Percentiles rank a stretch among this genome's conserved stretches.
These are phyloP conservation scores for Mesorhabditis spiculigera DNA, from an alignment of 2,888 invertebrate genomes.

Conservation along the genomic window DNA sequence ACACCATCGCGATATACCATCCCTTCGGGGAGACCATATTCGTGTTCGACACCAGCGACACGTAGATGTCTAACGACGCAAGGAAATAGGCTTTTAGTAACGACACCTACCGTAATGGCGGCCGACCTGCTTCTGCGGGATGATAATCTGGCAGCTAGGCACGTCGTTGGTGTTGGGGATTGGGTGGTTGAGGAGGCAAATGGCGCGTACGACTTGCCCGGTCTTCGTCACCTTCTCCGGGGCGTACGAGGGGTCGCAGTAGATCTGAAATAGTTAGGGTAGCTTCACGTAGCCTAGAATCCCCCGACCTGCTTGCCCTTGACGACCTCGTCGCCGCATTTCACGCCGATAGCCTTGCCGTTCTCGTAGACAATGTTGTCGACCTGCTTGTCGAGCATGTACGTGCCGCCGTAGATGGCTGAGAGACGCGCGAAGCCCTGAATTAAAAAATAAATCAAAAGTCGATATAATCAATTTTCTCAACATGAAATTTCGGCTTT, in stretches of 20 bases:
- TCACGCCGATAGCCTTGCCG: constrained; percentile 80
- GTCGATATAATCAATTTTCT: no score
- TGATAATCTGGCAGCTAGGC: constrained; percentile 96
- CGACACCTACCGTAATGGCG: constrained; percentile 63
- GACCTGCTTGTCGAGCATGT: constrained; percentile 97
- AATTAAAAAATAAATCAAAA: not conserved
- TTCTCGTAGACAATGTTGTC: constrained; percentile 80
- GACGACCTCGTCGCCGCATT: constrained; percentile 86
- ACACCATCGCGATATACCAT: constrained; percentile 90
- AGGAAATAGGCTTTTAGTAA: not conserved
- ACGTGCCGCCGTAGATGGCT: constrained; percentile 98
- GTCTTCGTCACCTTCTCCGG: constrained; percentile 73
- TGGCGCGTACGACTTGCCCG: constrained; percentile 83
- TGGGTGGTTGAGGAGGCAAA: constrained; percentile 95
- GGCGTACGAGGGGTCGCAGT: constrained; percentile 92
- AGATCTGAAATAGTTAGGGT: constrained; percentile 70
- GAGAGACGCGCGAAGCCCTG: constrained; percentile 69
- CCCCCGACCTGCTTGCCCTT: constrained; percentile 83
- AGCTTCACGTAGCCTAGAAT: not conserved
- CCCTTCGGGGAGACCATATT: constrained; percentile 81
- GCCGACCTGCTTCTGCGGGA: constrained; percentile 94
- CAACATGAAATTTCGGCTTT: not conserved
- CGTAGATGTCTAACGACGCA: constrained; percentile 80
- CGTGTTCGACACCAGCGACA: constrained; percentile 91
- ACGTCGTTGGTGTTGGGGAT: constrained; percentile 91